Base-by-base conservation (phyloP, 2,113 vertebrate genomes). In the Solea solea region DNA sequence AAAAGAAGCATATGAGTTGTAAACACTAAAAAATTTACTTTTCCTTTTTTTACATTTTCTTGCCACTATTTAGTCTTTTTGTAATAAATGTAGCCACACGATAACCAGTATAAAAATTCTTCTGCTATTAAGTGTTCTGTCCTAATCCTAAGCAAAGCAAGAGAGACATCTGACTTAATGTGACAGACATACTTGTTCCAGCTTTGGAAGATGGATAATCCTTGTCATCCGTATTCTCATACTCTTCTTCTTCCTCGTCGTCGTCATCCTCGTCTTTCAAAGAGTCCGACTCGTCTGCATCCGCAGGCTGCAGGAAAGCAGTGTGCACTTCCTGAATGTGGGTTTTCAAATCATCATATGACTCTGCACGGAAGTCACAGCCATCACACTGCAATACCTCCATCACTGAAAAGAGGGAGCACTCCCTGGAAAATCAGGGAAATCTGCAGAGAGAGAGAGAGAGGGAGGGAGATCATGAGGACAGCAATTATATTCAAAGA, bases 311-410 rank as follows among this genome's bases (percentile, higher is more conserved):
- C 83, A 99, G 88, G 91, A 99, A 99, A 21, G 94, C 96, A 0
- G 98, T 99, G 82, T 99, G 98, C 56, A 98, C 97, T 92, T 98
- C 98, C 89, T 98, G 97, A 88, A 99, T 98, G 86, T 99, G 98
- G 51, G 93, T 93, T 89, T 99, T 99, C 68, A 99, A 94, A 81
- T 99, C 97, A 84, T 98, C 97, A 0, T 97, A 96, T 63, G 97
- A 96, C 40, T 98, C 97, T 51, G 96, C 98, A 86, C 96, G 95
- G 90, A 98, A 99, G 93, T 99, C 98, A 76, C 98, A 99, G 88
- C 98, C 96, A 89, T 99, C 98, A 74, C 98, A 99, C 90, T 99
- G 98, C 81, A 98, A 93, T 89, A 96, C 96, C 94, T 99, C 98
- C 98, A 99, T 99, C 87, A 83, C 93, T 91, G 69, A 90, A 84